Base-by-base conservation (phyloP, 37 sponge, comb jelly and placozoan genomes). In the Ianthella basta region DNA sequence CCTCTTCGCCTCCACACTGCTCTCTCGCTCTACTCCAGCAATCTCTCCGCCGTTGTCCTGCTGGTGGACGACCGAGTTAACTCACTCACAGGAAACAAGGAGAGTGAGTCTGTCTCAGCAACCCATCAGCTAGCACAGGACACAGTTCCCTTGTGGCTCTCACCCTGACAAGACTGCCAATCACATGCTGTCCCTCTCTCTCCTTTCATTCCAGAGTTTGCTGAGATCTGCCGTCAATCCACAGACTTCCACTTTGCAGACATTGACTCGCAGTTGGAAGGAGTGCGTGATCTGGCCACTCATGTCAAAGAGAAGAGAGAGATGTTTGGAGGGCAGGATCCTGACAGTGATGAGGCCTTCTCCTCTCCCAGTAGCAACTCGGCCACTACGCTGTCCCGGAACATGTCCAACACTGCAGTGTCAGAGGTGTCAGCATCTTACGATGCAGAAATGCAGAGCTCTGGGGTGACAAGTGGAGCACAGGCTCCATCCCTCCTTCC, bases 161-260 rank as follows among this genome's bases (percentile, higher is more conserved):
- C n/a, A 68, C 29, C 70, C n/a, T 68, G 29, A 68, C 29, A 33
- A n/a, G 15, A n/a, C 23, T 6, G 15, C 36, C 23, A 72, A 34
- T 72, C 23, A 34, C 30, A 4, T 34, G 1, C 30, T 33, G 18
- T 59, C 30, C n/a, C 14, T 60, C 44, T 34, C 67, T 35, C 77
- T 32, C 64, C 73, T 6, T 66, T 39, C 36, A 82, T 88, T 64
- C 67, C 55, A 79, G 91, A 82, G 33, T 82, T 94, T 65, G 86
- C 91, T 57, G 69, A 61, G 23, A 68, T 88, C 53, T 94, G 91
- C 55, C 79, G 81, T 4, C 83, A 70, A 32, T 88, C 89, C 13
- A 96, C 93, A 0, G 99, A 98, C 83, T 96, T 98, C 77, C 99
- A 98, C 84, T 98, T 98, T 80, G 93, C 87, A 0, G 81, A 86